Evolutionary conservation across 2,113 vertebrate genomes (phyloP), one percentile per base, ranked within the genome.

Genomic region (Scolopax mira): DNA sequence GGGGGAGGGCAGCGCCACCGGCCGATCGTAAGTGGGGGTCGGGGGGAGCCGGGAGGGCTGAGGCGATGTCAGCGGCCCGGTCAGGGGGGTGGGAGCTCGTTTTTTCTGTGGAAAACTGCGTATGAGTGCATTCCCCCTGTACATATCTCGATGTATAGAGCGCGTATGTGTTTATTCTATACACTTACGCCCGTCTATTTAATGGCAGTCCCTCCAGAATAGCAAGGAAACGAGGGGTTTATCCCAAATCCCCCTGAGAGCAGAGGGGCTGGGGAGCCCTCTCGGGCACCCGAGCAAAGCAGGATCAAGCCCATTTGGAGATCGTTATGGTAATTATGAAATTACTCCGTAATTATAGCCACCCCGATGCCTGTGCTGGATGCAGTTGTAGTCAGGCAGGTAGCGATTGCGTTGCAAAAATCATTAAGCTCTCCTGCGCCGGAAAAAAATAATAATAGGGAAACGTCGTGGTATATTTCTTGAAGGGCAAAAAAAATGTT

Each of bases 171-270:
- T 41, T 39, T 22, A 11, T 16, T 5, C 27, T 2, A 3, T 8
- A 1, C 16, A 9, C 42, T 24, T 27, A 8, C 5, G 6, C 4
- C 0, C 2, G 0, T 4, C 11, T 33, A 1, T 37, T 44, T 25
- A 7, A 71, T 22, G 77, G 37, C 64, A 93, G 84, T 7, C 61
- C 65, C 88, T 67, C 57, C 0, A 3, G 73, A 13, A 25, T 1
- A 23, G 70, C 80, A 7, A 48, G 79, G 28, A 80, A 30, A 85
- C 9, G 7, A 41, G 52, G 61, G 69, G 57, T 18, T 62, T 1
- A 24, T 28, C 35, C 85, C 9, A 12, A 41, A 24, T 18, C 65
- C 77, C 62, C 24, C 0, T 1, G 2, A 5, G 12, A 24, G 25
- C 48, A 1, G 18, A 57, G 61, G 5, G 48, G 33, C 21, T 11